A percentile compares a stretch with the other conserved stretches of the same genome.
Conservation (phyloP, 2,113 vertebrate genomes). For the Orcinus orca region DNA sequence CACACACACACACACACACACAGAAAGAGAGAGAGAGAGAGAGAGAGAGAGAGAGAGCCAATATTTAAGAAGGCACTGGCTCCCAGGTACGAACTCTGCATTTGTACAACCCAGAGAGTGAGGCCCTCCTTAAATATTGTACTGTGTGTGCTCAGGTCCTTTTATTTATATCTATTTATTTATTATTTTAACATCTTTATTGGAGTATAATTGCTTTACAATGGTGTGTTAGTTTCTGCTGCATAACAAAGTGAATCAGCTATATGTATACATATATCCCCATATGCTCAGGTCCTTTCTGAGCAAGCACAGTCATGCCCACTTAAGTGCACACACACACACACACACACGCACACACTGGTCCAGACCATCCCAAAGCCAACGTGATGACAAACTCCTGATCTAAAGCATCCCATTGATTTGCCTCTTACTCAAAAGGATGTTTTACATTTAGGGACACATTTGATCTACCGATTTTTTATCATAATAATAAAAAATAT, state of each 20-base stretch:
- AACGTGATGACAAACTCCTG: not conserved
- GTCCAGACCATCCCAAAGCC: not conserved
- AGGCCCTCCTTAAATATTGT: not conserved
- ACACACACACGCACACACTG: not conserved
- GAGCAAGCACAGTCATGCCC: not conserved
- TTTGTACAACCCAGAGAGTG: not conserved
- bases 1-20: too few relatives aligned
- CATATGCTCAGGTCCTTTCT: not conserved
- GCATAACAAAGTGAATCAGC: too few relatives aligned
- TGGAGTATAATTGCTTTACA: too few relatives aligned
- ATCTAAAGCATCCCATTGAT: not conserved
- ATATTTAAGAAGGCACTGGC: not conserved
- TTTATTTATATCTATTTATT: not conserved
- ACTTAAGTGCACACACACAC: not conserved
- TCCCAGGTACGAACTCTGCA: rapidly evolving
- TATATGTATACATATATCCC: too few relatives aligned
- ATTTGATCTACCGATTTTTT: not conserved
- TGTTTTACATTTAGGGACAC: not conserved
- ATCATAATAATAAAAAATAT: not conserved
- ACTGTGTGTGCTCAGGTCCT: not conserved
- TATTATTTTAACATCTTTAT: too few relatives aligned
- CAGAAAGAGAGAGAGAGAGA: rapidly evolving
- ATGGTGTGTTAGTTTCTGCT: too few relatives aligned
- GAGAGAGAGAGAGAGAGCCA: not conserved
- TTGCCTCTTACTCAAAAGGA: not conserved